Percentiles rank a stretch among this genome's conserved stretches.
phyloP scores from a whole-genome alignment of 2,113 vertebrate genomes.

The Meles meles region DNA sequence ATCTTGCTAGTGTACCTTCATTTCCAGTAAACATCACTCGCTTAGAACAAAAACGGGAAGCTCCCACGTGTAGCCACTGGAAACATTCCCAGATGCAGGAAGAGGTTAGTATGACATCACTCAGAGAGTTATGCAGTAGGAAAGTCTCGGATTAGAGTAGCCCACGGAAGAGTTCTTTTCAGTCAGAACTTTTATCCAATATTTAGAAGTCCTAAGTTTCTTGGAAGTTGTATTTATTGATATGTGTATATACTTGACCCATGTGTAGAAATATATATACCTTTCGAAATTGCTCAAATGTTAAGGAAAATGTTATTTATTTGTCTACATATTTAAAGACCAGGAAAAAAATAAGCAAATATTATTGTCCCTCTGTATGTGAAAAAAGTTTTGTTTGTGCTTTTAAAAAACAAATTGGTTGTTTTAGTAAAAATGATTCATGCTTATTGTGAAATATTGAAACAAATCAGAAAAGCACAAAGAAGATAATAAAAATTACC shows the following conservation, averaged over 20 bases:
- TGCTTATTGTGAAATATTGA: background rate
- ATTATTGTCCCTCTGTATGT: background rate
- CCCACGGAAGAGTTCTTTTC: background rate
- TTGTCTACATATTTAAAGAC: background rate
- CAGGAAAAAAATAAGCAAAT: background rate
- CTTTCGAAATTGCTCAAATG: background rate
- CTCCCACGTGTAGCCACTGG: conserved; percentile 61
- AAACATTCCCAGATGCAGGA: conserved; percentile 64
- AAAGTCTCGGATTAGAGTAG: background rate
- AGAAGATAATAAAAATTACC: background rate
- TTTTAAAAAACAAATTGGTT: background rate
- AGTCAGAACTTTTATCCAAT: background rate
- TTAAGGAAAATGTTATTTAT: conserved; percentile 3
- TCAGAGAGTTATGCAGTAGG: conserved; percentile 35
- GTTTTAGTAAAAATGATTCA: background rate
- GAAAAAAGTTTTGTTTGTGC: background rate
- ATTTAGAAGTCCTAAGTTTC: background rate
- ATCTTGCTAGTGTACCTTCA: conserved; percentile 62
- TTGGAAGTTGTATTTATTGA: conserved; percentile 8
- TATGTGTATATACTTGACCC: background rate
- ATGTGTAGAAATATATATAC: conserved; percentile 65
- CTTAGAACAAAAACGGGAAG: conserved; percentile 70
- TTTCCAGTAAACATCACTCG: conserved; percentile 74
- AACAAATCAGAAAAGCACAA: conserved; percentile 25
- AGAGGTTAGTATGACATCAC: conserved; percentile 60